Base-by-base conservation (phyloP, 64 coral and sea anemone species). In the Trachythela sp. region DNA sequence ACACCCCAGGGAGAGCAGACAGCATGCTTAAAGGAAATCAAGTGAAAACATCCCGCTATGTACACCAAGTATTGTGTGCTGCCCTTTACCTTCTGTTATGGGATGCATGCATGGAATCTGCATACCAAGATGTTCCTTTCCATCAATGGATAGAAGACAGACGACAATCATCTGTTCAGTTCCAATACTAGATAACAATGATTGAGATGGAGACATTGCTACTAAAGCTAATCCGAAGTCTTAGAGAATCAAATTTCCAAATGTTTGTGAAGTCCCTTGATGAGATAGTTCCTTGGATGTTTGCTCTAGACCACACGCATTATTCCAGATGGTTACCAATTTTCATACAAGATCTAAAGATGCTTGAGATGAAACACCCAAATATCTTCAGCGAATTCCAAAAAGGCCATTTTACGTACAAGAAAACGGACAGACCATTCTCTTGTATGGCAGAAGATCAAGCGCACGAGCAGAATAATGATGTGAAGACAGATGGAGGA, bases 401-500 rank as follows among this genome's bases (percentile, higher is more conserved):
- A 27, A 89, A 83, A 51, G 88, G 88, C 0, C 4, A 89, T 49
- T 89, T 89, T 50, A 83, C 88, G 33, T 10, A 31, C 42, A 49
- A 83, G 70, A 89, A 89, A 30, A 83, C 88, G 2, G 45, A 35
- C 40, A 89, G 71, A 36, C 70, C 40, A 89, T 89, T 89, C 32
- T 89, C 88, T 10, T 83, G 88, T 52, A 89, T 89, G 70, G 88
- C 88, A 15, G 71, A 80, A 29, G 71, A 89, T 83, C 88, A 89
- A 89, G 87, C 87, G 4, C 87, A 89, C 77, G 87, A 89, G 68
- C 87, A 89, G 33, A 89, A 80, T 80, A 89, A 89, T 64, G 77
- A 89, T 32, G 70, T 89, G 26, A 89, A 89, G 43, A 50, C 24
- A 6, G 87, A 80, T 80, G 87, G 68, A 6, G 70, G 87, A 9